Evolutionary conservation across 2,888 invertebrate genomes (phyloP), one percentile per base, ranked within the genome.

Genomic region (Drosophila paranaensis): DNA sequence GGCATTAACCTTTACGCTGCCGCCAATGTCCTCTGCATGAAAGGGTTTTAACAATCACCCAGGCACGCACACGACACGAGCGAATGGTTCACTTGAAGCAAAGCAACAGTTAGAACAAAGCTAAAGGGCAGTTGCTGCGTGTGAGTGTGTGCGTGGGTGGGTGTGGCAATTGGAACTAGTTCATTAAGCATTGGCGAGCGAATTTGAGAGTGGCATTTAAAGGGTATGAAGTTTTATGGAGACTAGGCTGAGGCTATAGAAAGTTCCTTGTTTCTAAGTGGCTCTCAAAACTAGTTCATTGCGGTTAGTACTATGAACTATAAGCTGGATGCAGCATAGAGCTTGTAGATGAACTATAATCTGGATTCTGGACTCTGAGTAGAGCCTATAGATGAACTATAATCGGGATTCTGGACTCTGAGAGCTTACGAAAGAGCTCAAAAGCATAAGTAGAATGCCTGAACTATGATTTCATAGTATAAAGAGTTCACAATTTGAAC

Each of bases 1-100:
- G 71, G 74, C 74, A 80, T 77, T 78, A 78, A 81, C 81, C 81
- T 80, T 78, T 78, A 77, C 68, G 54, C 60, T 50, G 60, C 64
- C 69, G 40, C 70, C 62, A 75, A 79, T 70, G 76, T 75, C 60
- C 80, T 67, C 14, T 33, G 58, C 40, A n/a, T 25, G 43, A 11
- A 54, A 11, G 39, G 40, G 39, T 51, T 43, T 43, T 30, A 37
- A 46, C 35, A 37, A 46, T 53, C 48, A 30, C 42, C 48, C 13
- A 62, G 60, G 63, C 77, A 77, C 80, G 77, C 76, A 77, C 70
- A 57, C 20, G 6, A 27, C 42, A 57, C 25, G 30, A n/a, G 25
- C 39, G 14, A 45, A 27, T 48, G 20, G 10, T 20, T 54, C 56
- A 45, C 14, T 20, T 51, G 37, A 61, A 50, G 35, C 33, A 64